phyloP scores from a whole-genome alignment of 92 coral and sea anemone species.

The Nematostella vectensis region DNA sequence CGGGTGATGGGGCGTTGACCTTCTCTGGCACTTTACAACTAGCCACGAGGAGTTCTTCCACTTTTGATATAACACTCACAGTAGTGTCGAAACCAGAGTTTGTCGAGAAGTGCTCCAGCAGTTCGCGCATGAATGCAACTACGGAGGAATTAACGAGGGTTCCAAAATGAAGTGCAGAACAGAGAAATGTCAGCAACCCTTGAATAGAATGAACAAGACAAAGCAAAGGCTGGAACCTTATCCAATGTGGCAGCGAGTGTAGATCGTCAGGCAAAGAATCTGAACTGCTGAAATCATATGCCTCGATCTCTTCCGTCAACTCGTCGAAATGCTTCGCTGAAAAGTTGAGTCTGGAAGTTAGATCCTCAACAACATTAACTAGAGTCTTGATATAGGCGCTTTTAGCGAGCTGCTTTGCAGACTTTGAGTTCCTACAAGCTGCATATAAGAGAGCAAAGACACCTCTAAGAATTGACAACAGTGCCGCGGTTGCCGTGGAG shows the following conservation, averaged over 20 bases:
- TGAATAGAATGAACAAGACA: slow-evolving; percentile 36
- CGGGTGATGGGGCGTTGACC: neutral
- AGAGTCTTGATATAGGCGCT: slow-evolving; percentile 41
- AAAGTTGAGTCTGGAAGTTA: slow-evolving; percentile 5
- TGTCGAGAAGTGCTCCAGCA: slow-evolving; percentile 58
- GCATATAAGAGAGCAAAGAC: slow-evolving; percentile 42
- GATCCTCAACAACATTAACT: slow-evolving; percentile 27
- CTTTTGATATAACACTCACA: slow-evolving; percentile 30
- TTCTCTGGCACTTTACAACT: neutral
- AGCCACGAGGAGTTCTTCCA: slow-evolving; percentile 37
- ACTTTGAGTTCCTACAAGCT: slow-evolving; percentile 44
- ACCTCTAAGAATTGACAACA: slow-evolving; percentile 38
- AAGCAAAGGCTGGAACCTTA: slow-evolving; percentile 35
- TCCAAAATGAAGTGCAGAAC: slow-evolving; percentile 54
- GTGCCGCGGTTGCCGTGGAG: slow-evolving; percentile 34
- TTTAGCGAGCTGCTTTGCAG: slow-evolving; percentile 53
- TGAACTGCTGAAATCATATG: neutral
- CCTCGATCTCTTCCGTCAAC: slow-evolving; percentile 11
- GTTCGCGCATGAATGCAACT: slow-evolving; percentile 52
- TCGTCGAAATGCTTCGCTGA: slow-evolving; percentile 22
- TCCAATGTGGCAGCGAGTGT: slow-evolving; percentile 21
- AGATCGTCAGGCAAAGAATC: neutral
- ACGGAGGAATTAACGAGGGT: slow-evolving; percentile 51
- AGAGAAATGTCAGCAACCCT: slow-evolving; percentile 42
- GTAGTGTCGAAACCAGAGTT: slow-evolving; percentile 49